phyloP scores from a whole-genome alignment of 2,888 invertebrate genomes.

The Caenorhabditis afra region DNA sequence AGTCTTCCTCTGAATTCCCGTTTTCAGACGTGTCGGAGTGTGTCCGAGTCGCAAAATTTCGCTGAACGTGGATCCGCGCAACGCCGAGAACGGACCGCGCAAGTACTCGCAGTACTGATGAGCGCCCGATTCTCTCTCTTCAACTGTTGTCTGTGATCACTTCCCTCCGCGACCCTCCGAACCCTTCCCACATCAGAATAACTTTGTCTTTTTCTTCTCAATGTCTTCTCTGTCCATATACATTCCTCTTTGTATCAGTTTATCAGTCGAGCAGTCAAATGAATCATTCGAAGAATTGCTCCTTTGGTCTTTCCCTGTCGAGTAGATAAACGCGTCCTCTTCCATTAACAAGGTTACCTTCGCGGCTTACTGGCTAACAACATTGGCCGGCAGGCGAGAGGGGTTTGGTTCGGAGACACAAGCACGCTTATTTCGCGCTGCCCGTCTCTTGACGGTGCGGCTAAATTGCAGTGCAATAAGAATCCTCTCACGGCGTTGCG shows the following conservation, averaged over 20 bases:
- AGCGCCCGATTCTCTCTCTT: background rate
- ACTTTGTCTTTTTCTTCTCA: background rate
- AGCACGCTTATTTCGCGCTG: conserved; percentile 44
- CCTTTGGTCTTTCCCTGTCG: too few species aligned
- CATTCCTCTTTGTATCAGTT: too few species aligned
- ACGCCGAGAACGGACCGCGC: conserved; percentile 20
- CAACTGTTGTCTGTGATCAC: conserved; percentile 7
- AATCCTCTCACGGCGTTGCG: conserved; percentile 51
- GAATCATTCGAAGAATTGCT: too few species aligned
- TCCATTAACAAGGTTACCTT: background rate
- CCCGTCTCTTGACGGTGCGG: conserved; percentile 30
- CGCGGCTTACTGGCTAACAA: conserved; percentile 22
- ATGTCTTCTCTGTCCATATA: too few species aligned
- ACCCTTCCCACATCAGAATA: conserved; percentile 2
- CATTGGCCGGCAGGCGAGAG: background rate
- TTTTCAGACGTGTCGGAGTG: conserved; percentile 63
- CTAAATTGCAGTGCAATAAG: conserved; percentile 48
- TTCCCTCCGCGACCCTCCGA: background rate
- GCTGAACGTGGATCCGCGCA: conserved; percentile 58
- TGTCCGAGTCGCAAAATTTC: conserved; percentile 65
- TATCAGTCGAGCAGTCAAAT: too few species aligned
- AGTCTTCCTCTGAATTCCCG: background rate
- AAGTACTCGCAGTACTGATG: conserved; percentile 51
- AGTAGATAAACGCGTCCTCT: background rate
- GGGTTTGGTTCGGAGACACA: conserved; percentile 11